Evolutionary conservation across 2,797 vertebrate genomes (phyloP).

Genomic region (Octomys mimax): DNA sequence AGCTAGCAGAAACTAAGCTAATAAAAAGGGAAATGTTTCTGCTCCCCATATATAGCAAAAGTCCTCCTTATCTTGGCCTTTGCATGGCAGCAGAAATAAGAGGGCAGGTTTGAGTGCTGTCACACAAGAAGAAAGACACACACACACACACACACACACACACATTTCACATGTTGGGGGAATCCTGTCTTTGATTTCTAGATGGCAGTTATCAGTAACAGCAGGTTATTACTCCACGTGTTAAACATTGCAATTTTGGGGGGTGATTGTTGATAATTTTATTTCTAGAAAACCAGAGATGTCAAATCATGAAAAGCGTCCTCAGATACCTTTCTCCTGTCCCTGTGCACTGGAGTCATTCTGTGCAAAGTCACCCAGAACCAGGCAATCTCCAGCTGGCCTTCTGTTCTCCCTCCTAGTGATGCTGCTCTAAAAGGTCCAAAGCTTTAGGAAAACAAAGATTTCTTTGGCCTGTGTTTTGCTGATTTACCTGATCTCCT

Average conservation of each 20-base stretch:
- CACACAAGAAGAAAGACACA: not conserved
- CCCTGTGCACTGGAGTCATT: not conserved
- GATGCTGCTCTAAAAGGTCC: not conserved
- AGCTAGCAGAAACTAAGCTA: not conserved
- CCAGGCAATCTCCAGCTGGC: not conserved
- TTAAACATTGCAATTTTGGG: not conserved
- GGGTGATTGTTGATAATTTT: constrained; percentile 31
- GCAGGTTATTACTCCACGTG: not conserved
- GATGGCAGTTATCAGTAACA: not conserved
- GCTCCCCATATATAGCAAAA: not conserved
- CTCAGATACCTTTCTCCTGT: not conserved
- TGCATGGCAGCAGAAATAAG: not conserved
- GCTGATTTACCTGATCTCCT: constrained; percentile 45
- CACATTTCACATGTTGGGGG: not conserved
- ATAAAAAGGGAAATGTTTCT: not conserved
- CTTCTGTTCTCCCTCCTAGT: not conserved
- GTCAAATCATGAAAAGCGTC: constrained; percentile 11
- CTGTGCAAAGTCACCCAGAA: constrained; percentile 23
- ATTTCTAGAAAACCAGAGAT: constrained; percentile 58
- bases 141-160: not conserved
- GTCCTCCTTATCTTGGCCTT: not conserved
- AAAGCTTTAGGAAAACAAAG: constrained; percentile 63
- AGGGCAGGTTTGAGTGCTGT: not conserved
- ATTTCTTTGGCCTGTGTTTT: constrained; percentile 19
- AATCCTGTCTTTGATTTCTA: constrained; percentile 30